A percentile compares a stretch with the other conserved stretches of the same genome.
These are phyloP conservation scores for Hetaerina titia DNA, from an alignment of 2,888 invertebrate species.

Conservation along the genomic window DNA sequence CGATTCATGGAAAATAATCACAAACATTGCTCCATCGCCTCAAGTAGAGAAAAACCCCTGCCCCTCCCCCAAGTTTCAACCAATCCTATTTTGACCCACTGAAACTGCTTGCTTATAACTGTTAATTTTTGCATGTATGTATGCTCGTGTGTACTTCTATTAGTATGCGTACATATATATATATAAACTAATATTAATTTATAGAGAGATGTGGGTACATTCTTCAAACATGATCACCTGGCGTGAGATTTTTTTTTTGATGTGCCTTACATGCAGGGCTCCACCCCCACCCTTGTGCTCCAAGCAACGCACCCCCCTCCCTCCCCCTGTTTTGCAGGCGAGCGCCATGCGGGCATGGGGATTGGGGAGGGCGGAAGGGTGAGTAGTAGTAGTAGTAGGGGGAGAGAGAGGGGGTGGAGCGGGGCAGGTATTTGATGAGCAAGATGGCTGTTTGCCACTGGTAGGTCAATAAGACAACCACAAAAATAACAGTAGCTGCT, in stretches of 20 bases:
- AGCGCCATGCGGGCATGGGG: no score
- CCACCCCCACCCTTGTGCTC: no score
- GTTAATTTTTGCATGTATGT: neutral
- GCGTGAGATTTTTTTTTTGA: neutral
- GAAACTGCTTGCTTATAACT: neutral
- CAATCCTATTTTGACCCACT: neutral
- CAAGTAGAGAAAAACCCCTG: neutral
- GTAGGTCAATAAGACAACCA: conserved; percentile 33
- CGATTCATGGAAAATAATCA: neutral
- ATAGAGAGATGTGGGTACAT: neutral
- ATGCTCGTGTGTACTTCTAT: neutral
- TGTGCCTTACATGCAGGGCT: no score
- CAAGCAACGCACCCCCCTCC: no score
- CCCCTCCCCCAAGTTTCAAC: neutral
- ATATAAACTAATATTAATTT: conserved; percentile 6
- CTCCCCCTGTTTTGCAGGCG: no score
- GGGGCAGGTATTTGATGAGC: no score
- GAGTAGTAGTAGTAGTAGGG: neutral
- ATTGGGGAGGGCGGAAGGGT: no score
- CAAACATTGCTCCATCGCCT: neutral
- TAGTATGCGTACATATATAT: neutral
- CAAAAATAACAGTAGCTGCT: conserved; percentile 57
- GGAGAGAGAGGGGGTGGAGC: neutral
- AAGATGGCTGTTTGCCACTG: neutral
- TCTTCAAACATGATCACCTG: neutral